Conservation (phyloP, 2,797 vertebrate species). For the Neosilurus hyrtlii region DNA sequence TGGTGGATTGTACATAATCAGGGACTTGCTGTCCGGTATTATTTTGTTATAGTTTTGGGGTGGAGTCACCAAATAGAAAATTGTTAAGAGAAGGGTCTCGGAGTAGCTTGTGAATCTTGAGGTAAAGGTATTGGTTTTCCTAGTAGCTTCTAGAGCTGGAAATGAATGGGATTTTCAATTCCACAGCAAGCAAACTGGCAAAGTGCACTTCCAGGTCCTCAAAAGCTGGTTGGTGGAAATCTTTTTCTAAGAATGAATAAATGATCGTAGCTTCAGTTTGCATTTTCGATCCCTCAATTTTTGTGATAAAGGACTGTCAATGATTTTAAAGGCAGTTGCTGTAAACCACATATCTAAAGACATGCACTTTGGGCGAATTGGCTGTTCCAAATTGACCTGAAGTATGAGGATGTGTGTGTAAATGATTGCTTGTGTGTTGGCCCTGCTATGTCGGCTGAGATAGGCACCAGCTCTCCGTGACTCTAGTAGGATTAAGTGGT, state of each 20-base stretch:
- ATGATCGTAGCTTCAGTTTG: not conserved
- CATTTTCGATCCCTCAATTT: not conserved
- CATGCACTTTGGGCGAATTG: too few species aligned
- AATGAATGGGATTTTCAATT: not conserved
- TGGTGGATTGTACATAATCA: not conserved
- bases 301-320: not conserved
- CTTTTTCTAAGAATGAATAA: too few species aligned
- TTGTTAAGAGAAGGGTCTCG: not conserved
- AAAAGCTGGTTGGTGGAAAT: too few species aligned
- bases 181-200: not conserved
- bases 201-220: too few species aligned
- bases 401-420: too few species aligned
- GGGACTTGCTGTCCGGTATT: not conserved
- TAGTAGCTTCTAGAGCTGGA: not conserved
- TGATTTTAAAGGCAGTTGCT: not conserved
- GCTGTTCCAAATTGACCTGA: too few species aligned
- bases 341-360: not conserved
- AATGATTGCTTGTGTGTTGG: too few species aligned
- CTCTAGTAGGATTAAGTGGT: too few species aligned
- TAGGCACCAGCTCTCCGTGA: too few species aligned
- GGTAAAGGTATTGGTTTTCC: not conserved
- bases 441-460: too few species aligned
- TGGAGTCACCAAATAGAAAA: not conserved
- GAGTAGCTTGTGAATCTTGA: not conserved
- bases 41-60: not conserved